Conservation (phyloP, 2,797 vertebrate species). For the Mastacembelus armatus region DNA sequence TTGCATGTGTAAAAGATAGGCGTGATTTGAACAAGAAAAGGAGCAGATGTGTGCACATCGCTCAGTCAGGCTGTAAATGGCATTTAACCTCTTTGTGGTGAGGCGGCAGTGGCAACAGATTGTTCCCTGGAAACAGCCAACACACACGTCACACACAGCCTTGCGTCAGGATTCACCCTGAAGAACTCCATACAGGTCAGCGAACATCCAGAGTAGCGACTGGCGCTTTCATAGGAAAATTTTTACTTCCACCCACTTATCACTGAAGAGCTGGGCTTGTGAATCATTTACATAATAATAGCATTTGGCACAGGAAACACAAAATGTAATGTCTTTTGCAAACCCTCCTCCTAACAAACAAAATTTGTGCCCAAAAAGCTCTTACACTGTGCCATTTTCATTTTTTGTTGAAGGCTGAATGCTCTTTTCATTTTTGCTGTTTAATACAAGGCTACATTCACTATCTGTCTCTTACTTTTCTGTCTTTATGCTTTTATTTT, state of each 20-base stretch:
- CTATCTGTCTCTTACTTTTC: background rate
- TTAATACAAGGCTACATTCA: slow-evolving; percentile 37
- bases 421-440: slow-evolving; percentile 39
- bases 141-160: slow-evolving; percentile 43
- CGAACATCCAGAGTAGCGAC: slow-evolving; percentile 26
- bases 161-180: slow-evolving; percentile 29
- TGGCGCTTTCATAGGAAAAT: slow-evolving; percentile 32
- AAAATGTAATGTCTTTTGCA: slow-evolving; percentile 27
- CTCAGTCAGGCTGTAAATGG: slow-evolving; percentile 62
- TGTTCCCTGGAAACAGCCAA: slow-evolving; percentile 74
- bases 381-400: slow-evolving; percentile 10
- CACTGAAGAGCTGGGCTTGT: slow-evolving; percentile 28
- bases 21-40: slow-evolving; percentile 35
- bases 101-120: slow-evolving; percentile 55
- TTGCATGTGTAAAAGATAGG: slow-evolving; percentile 23
- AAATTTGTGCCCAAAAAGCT: slow-evolving; percentile 5
- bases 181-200: slow-evolving; percentile 27
- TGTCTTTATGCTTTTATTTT: background rate
- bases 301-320: slow-evolving; percentile 28
- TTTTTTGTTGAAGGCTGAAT: slow-evolving; percentile 13
- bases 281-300: slow-evolving; percentile 56
- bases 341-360: background rate
- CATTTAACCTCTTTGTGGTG: slow-evolving; percentile 67
- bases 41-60: slow-evolving; percentile 60
- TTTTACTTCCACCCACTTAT: slow-evolving; percentile 33